These are phyloP conservation scores for Ophioninae sp. DNA, from an alignment of 2,888 invertebrate genomes.

Conservation along the genomic window DNA sequence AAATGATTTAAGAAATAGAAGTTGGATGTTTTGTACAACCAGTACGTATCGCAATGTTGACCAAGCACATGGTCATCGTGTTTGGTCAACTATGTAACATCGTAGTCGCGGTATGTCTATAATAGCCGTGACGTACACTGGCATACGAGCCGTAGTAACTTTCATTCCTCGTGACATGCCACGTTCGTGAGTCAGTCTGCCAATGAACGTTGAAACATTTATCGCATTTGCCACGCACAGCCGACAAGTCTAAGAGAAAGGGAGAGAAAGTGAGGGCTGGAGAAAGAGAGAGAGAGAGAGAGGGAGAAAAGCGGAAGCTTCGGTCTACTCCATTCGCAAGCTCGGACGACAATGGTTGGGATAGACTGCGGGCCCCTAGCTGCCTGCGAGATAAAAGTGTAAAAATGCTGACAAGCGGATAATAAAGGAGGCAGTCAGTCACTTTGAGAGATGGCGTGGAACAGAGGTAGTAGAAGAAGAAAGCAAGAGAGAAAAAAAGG, in stretches of 20 bases:
- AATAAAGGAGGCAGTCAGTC: slow-evolving; percentile 81
- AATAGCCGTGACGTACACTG: slow-evolving; percentile 22
- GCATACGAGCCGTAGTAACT: slow-evolving; percentile 54
- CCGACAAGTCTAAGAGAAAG: background rate
- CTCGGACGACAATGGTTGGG: slow-evolving; percentile 57
- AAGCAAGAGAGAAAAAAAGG: slow-evolving; percentile 56
- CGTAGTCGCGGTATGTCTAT: slow-evolving; percentile 19
- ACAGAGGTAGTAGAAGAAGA: slow-evolving; percentile 71
- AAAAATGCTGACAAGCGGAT: slow-evolving; percentile 81
- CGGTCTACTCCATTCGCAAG: slow-evolving; percentile 41
- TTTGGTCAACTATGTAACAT: slow-evolving; percentile 13
- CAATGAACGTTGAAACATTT: slow-evolving; percentile 64
- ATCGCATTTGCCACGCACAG: slow-evolving; percentile 59
- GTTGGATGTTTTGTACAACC: background rate
- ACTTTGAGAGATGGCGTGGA: slow-evolving; percentile 80
- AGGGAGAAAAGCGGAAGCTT: background rate
- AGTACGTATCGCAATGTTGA: background rate
- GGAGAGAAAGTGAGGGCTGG: slow-evolving; percentile 13
- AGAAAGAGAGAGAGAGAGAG: background rate
- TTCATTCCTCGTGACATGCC: slow-evolving; percentile 58
- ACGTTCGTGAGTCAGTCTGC: slow-evolving; percentile 58
- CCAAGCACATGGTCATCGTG: background rate
- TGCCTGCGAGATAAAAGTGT: slow-evolving; percentile 77
- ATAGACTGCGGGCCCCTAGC: slow-evolving; percentile 38
- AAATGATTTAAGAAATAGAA: background rate